Conservation (phyloP, 2,113 vertebrate species). For the Paramisgurnus dabryanus region DNA sequence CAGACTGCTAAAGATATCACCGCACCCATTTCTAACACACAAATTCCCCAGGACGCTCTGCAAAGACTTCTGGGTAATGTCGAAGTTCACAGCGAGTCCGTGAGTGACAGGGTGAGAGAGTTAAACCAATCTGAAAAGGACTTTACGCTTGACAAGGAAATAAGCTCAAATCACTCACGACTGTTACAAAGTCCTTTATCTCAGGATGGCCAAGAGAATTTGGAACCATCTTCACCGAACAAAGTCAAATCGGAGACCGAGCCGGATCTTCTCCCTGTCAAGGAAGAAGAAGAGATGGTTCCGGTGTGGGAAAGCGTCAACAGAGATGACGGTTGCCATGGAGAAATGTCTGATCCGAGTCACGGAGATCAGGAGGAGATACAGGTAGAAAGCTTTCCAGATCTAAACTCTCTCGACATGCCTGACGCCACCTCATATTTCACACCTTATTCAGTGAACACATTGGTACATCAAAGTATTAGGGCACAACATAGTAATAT, state of each 20-base stretch:
- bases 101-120: conserved; percentile 26
- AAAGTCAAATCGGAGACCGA: conserved; percentile 42
- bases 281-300: conserved; percentile 58
- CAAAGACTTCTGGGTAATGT: conserved; percentile 26
- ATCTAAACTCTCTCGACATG: conserved; percentile 55
- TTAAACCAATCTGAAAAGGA: conserved; percentile 23
- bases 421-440: conserved; percentile 52
- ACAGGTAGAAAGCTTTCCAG: conserved; percentile 59
- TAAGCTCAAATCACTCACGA: conserved; percentile 26
- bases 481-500: conserved; percentile 47
- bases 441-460: conserved; percentile 55
- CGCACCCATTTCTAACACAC: conserved; percentile 1
- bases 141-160: conserved; percentile 40
- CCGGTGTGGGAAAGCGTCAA: conserved; percentile 50
- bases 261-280: conserved; percentile 41
- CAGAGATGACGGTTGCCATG: conserved; percentile 40
- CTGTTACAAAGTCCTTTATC: conserved; percentile 1
- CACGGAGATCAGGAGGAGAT: conserved; percentile 51
- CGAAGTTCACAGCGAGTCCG: conserved; percentile 18
- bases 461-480: conserved; percentile 47
- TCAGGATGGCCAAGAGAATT: background rate
- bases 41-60: conserved; percentile 33
- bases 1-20: conserved; percentile 36
- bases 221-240: conserved; percentile 25
- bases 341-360: conserved; percentile 47